Evolutionary conservation across 2,888 invertebrate species (phyloP), one percentile per base, ranked within the genome.

Genomic region (Alloplasta piceator): DNA sequence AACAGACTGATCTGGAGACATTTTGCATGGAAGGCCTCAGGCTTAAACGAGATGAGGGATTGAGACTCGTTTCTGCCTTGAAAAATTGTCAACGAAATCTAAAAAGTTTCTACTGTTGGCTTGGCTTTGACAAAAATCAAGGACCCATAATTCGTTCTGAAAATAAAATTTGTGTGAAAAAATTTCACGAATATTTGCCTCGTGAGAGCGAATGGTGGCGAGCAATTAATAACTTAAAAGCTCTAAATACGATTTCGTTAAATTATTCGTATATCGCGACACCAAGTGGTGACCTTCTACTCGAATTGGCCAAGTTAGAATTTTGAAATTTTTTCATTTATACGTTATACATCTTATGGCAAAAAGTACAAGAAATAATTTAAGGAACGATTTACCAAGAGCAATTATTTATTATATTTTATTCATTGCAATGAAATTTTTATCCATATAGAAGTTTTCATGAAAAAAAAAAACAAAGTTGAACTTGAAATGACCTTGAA

Each of bases 261-360:
- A 87, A 87, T 77, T 87, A 87, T 58, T 84, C 84, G 6, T 87
- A 87, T 67, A 83, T 87, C 68, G 87, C 87, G 16, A 87, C 87
- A 79, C 86, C 87, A 60, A 84, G 82, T 12, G 87, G 86, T 48
- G 86, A 87, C 72, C 80, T 87, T 10, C 85, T 87, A 36, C 68
- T 87, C 67, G 74, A 71, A 80, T 80, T 87, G 64, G 82, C 87
- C 75, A 86, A 83, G 87, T 87, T 73, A 0, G 58, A 46, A 50
- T 2, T n/a, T 48, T 41, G 38, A 12, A 36, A 41, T 41, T 5
- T 41, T n/a, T n/a, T 41, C 41, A 6, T 7, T 41, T 7, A 41
- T 41, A n/a, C n/a, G n/a, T n/a, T n/a, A n/a, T n/a, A 7, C 41
- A 41, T 41, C 41, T 41, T 41, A 7, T 6, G 41, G 41, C 41